Evolutionary conservation across 92 coral and sea anemone species (phyloP), one percentile per base, ranked within the genome.

Genomic region (Zoanthus sansibaricus): DNA sequence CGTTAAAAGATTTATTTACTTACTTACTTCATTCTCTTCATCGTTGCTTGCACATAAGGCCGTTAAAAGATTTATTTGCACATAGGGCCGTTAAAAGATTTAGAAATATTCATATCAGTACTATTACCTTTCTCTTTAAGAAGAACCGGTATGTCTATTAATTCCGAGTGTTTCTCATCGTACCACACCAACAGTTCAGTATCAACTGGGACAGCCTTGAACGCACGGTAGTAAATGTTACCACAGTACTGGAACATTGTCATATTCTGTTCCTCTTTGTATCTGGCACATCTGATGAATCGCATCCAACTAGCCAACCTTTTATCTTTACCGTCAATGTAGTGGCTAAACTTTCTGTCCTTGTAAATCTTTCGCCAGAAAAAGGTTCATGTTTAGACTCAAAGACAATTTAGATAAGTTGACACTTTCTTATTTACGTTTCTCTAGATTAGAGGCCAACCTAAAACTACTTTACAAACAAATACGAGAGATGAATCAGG

Each of bases 171-270:
- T 61, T 95, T 93, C 71, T 94, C 98, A 66, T 96, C 96, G 90
- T 96, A 96, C 98, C 98, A 96, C 44, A 96, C 98, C 42, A 93
- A 83, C 32, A 96, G 91, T 54, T 96, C 98, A 59, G 92, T 75
- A 31, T 92, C 95, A 3, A 89, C 91, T 1, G 95, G 93, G 59
- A 96, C 94, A 85, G 95, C 92, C 46, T 94, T 89, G 58, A 91
- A 94, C 0, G 98, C 98, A 15, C 98, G 94, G 75, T 96, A 96
- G 77, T 96, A 96, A 25, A 96, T 91, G 78, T 91, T 96, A 25
- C 98, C 98, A 82, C 96, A 91, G 82, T 96, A 94, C 79, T 96
- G 98, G 74, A 96, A 96, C 86, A 96, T 98, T 0, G 98, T 96
- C 98, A 96, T 96, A 78, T 96, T 96, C 21, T 96, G 98, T 73